These are phyloP conservation scores for Hoplostethus mediterraneus DNA, from an alignment of 2,797 vertebrate genomes.

Conservation along the genomic window DNA sequence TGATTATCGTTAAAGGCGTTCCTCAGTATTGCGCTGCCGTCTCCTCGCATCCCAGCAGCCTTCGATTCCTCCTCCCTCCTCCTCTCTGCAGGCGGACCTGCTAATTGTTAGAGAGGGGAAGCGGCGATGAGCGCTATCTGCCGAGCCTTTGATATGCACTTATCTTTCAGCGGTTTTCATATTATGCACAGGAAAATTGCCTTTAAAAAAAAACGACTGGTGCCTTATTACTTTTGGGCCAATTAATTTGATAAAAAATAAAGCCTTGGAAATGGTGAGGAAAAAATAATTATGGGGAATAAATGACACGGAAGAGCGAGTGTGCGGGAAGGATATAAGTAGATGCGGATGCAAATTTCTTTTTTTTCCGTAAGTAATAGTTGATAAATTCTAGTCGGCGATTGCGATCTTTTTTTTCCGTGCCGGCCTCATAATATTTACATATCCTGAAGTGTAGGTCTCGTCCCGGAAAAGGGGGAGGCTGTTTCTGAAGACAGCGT, in stretches of 20 bases:
- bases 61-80: constrained; percentile 61
- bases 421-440: constrained; percentile 7
- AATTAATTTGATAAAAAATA: constrained; percentile 79
- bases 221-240: constrained; percentile 75
- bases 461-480: constrained; percentile 6
- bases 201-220: constrained; percentile 68
- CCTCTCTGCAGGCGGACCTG: constrained; percentile 69
- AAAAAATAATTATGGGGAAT: constrained; percentile 70
- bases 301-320: constrained; percentile 68
- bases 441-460: constrained; percentile 13
- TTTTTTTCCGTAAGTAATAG: background rate
- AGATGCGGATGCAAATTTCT: constrained; percentile 41
- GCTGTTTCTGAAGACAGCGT: constrained; percentile 47
- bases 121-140: constrained; percentile 69
- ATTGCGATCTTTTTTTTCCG: constrained; percentile 7
- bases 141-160: constrained; percentile 79
- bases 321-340: constrained; percentile 21
- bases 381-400: background rate
- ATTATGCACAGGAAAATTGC: constrained; percentile 78
- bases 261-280: constrained; percentile 62
- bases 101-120: constrained; percentile 70
- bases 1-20: constrained; percentile 77
- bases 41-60: constrained; percentile 74
- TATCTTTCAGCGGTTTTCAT: constrained; percentile 75
- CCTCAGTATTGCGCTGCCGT: constrained; percentile 66